Base-by-base conservation (phyloP, 2,113 vertebrate genomes). In the Anhinga rufa region DNA sequence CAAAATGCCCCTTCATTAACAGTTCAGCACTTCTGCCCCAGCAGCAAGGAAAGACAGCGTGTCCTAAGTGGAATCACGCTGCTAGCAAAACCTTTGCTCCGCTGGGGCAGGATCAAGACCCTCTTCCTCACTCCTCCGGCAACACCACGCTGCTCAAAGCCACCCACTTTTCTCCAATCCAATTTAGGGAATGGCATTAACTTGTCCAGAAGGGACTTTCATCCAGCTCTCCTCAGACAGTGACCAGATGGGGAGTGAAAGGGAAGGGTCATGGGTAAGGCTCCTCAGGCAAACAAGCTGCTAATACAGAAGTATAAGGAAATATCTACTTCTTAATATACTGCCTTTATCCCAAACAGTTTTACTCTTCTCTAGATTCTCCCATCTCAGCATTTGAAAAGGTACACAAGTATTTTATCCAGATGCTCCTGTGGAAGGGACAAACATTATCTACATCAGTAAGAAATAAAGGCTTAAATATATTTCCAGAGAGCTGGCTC, bases 231-330 rank as follows among this genome's bases (percentile, higher is more conserved):
- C 38, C 60, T 74, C 51, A 71, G 87, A 65, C 80, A 42, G 46
- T 21, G 88, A 82, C 52, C 96, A 95, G 93, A 93, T 71, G 94
- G 93, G 84, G 76, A 91, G 81, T 4, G 86, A 97, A 93, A 97
- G 94, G 83, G 48, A 84, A 92, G 62, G 79, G 19, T 49, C 22
- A 12, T 0, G 9, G 42, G 20, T 9, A 72, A 82, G 55, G 76
- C 58, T 86, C 64, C 74, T 49, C 36, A 14, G 42, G 60, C 49
- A 52, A 68, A 54, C 12, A 24, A 64, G 51, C 68, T 10, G 6
- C 79, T 70, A 57, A 65, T 11, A 14, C 17, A 42, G 46, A 29
- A 62, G 2, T 5, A 14, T 7, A 25, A 40, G 25, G 7, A 64
- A 78, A 26, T 7, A 61, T 0, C 17, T 32, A 5, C 49, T 46